Evolutionary conservation across 1,140 invertebrate genomes (phyloP), one percentile per base, ranked within the genome.

Genomic region (Drosophila biarmipes): DNA sequence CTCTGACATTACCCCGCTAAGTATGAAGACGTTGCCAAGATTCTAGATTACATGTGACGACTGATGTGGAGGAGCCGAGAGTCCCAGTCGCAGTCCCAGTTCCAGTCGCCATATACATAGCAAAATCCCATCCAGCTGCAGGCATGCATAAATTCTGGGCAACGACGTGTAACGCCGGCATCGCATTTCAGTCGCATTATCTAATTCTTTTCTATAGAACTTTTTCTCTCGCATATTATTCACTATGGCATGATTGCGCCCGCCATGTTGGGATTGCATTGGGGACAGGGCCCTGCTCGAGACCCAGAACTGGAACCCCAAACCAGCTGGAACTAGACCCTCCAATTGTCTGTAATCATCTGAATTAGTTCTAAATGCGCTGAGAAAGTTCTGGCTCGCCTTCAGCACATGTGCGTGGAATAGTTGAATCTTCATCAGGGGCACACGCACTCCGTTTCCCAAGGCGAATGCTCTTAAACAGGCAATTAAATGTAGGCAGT

Each of bases 21-120:
- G 84, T 89, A 87, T 87, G 75, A 89, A 87, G 84, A 89, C 75
- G 79, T 89, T 82, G 78, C 79, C 71, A 57, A 82, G 82, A 87
- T 87, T 89, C 78, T 87, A 87, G 84, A 87, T 87, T 87, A 89
- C 75, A 87, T 76, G 74, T 89, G 84, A 82, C 80, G 78, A 82
- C 35, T 52, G 59, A 48, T 19, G 21, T 29, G 54, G 42, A 21
- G 37, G 55, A 45, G 45, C 21, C 40, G 11, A 11, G 11, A 17
- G 24, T 40, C 55, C 34, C 31, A 27, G 24, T 40, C 55, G 27
- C 31, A 27, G n/a, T 48, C 21, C 5, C 27, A 27, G 29, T 10
- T 4, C 3, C 24, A 24, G n/a, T 48, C 21, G 6, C 27, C n/a
- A 31, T 10, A 27, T 45, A 31, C 29, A 27, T 45, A n/a, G 6